Conservation (phyloP, 1,140 invertebrate genomes). For the Drosophila athabasca region DNA sequence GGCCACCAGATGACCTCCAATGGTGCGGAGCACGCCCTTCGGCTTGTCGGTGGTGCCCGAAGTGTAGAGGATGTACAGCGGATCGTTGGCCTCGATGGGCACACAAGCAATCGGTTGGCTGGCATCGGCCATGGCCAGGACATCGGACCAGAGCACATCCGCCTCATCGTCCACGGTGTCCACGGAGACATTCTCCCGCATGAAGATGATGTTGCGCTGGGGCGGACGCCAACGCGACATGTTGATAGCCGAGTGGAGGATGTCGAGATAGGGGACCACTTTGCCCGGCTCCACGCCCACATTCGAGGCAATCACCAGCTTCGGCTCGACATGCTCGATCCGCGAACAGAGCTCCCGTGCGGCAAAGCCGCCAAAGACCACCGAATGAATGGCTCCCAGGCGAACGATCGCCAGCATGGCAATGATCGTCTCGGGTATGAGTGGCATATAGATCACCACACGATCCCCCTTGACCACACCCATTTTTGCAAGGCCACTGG, state of each 20-base stretch:
- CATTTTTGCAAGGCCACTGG: conserved; percentile 89
- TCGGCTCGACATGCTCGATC: conserved; percentile 94
- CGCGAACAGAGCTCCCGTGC: conserved; percentile 92
- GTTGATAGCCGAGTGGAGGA: conserved; percentile 93
- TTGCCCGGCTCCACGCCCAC: conserved; percentile 95
- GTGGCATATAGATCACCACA: conserved; percentile 95
- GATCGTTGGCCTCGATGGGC: conserved; percentile 93
- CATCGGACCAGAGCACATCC: conserved; percentile 92
- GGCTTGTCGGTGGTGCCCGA: conserved; percentile 95
- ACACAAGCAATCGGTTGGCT: conserved; percentile 90
- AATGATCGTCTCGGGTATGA: conserved; percentile 93
- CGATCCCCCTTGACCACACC: conserved; percentile 89
- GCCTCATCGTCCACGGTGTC: conserved; percentile 86
- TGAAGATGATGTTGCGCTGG: conserved; percentile 90
- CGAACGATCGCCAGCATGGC: conserved; percentile 93
- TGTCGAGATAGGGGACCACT: conserved; percentile 93
- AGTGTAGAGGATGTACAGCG: conserved; percentile 96
- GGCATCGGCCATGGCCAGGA: conserved; percentile 85
- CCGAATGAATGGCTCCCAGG: conserved; percentile 93
- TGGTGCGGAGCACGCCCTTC: conserved; percentile 93
- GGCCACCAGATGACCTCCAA: conserved; percentile 93
- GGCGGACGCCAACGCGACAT: conserved; percentile 88
- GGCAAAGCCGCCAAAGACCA: conserved; percentile 96
- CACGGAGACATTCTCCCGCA: conserved; percentile 88
- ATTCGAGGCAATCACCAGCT: conserved; percentile 94